Conservation (phyloP, 1,140 invertebrate species). For the Andricus grossulariae region DNA sequence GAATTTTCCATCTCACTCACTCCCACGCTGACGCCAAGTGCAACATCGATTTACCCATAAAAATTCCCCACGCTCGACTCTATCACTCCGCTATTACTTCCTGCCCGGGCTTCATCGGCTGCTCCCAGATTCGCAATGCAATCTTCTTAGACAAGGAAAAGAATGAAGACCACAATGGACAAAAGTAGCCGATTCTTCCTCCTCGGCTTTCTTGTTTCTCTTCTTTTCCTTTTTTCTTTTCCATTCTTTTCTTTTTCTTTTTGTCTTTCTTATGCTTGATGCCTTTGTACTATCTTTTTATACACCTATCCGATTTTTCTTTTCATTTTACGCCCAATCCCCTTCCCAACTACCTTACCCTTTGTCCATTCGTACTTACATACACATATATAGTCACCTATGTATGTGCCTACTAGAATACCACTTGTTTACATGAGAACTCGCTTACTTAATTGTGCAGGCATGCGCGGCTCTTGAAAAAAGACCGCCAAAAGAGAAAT, state of each 20-base stretch:
- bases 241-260: conserved; percentile 16
- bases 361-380: background rate
- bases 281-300: background rate
- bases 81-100: conserved; percentile 70
- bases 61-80: conserved; percentile 69
- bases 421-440: background rate
- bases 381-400: background rate
- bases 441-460: background rate
- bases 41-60: conserved; percentile 75
- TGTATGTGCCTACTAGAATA: background rate
- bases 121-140: conserved; percentile 50
- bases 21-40: conserved; percentile 51
- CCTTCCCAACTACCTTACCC: conserved; percentile 11
- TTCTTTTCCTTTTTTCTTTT: conserved; percentile 7
- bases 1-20: conserved; percentile 41
- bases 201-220: conserved; percentile 28
- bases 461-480: background rate
- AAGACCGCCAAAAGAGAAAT: background rate
- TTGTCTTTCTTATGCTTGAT: background rate
- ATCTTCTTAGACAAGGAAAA: conserved; percentile 27
- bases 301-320: background rate
- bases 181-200: conserved; percentile 32
- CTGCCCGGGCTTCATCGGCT: conserved; percentile 63
- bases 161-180: conserved; percentile 5
- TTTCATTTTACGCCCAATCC: conserved; percentile 1